Evolutionary conservation across 2,113 vertebrate species (phyloP), one percentile per base, ranked within the genome.

Genomic region (Morone chrysops): DNA sequence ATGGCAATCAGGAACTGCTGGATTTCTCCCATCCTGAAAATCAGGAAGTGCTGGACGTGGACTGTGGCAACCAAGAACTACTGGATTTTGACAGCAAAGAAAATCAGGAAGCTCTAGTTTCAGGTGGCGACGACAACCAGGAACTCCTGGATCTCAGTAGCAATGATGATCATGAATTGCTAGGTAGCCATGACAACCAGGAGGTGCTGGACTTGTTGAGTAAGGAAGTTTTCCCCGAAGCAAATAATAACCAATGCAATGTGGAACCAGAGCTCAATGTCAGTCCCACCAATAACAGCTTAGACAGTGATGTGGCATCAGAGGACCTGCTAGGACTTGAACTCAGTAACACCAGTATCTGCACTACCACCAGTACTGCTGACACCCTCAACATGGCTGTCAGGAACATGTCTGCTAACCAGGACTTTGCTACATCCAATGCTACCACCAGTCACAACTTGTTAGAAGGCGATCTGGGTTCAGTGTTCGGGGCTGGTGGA

Each of bases 401-500:
- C 6, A 76, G 65, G 41, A 85, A 48, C 38, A 72, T 40, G 22
- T 38, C 82, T 53, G 11, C 78, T 43, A 70, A 53, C 66, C 67
- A 54, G 51, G 74, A 80, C 70, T 38, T 45, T 4, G 10, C 31
- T 45, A 3, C 41, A 4, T 77, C 71, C 18, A 70, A 73, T 36
- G 18, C 57, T 9, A 65, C 68, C 4, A 50, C 20, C 45, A 41
- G 56, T 17, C 77, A 70, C n/a, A 68, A 25, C 54, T 40, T 90
- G 16, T 72, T 91, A 47, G 90, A 89, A 45, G 87, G 73, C 8
- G 94, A 94, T 50, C 83, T 93, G 5, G 87, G 84, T 6, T 85
- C 82, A 12, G 92, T 91, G 40, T 94, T 94, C 53, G 78, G 87
- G 25, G 80, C 84, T 20, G 92, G 92, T 51, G 93, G 93, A 43